Evolutionary conservation across 2,113 vertebrate genomes (phyloP).

Genomic region (Indicator indicator): DNA sequence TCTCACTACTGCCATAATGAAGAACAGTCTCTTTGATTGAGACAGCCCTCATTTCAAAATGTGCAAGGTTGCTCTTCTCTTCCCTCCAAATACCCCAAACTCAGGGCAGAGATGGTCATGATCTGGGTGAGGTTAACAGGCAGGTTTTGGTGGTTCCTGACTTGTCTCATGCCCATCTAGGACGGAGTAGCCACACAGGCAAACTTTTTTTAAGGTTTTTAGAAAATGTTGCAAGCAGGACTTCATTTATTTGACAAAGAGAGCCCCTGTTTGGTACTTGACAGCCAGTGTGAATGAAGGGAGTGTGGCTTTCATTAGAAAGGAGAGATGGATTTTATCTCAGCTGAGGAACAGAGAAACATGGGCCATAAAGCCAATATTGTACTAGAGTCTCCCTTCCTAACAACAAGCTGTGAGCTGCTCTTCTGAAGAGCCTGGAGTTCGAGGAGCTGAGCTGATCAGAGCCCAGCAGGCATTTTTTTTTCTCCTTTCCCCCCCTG

Average conservation of each 20-base stretch:
- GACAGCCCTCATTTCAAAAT: neutral
- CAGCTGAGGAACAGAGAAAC: slow-evolving; percentile 2
- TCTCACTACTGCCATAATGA: too few species aligned
- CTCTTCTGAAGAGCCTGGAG: slow-evolving; percentile 19
- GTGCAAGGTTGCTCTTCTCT: neutral
- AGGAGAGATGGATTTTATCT: slow-evolving; percentile 24
- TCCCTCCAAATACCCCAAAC: neutral
- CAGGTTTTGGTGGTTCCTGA: neutral
- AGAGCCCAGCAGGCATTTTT: slow-evolving; percentile 5
- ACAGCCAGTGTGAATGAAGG: neutral
- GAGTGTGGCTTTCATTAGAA: slow-evolving; percentile 43
- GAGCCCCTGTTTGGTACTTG: slow-evolving; percentile 17
- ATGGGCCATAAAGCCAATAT: slow-evolving; percentile 37
- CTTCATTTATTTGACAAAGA: neutral
- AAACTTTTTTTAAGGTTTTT: neutral
- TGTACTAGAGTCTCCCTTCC: slow-evolving; percentile 29
- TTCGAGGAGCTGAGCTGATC: slow-evolving; percentile 32
- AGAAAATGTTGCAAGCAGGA: neutral
- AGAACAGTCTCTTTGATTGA: neutral
- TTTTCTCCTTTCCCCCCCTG: neutral
- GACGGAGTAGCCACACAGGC: neutral
- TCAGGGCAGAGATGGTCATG: neutral
- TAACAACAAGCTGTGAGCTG: neutral
- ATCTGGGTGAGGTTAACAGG: neutral
- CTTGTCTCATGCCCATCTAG: accelerated